phyloP scores from a whole-genome alignment of 2,797 vertebrate species.

The Scyliorhinus canicula region DNA sequence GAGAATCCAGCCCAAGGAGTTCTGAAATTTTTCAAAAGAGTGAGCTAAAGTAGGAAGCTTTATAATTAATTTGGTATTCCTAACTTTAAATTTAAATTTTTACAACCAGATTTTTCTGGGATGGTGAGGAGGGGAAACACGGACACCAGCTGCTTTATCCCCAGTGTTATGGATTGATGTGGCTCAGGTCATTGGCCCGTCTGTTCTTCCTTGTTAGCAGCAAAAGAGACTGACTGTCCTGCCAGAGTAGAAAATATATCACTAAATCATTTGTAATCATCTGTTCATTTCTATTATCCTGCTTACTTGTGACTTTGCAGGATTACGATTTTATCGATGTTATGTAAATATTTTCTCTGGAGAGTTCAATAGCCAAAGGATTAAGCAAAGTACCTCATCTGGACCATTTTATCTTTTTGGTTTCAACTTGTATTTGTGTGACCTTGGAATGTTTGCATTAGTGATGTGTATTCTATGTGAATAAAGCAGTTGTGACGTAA shows the following conservation, averaged over 20 bases:
- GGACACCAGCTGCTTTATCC: not conserved
- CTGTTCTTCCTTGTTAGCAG: not conserved
- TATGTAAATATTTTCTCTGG: not conserved
- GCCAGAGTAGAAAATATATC: not conserved
- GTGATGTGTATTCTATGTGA: not conserved
- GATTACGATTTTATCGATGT: not conserved
- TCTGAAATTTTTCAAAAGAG: not conserved
- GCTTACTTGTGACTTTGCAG: not conserved
- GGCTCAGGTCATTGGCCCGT: not conserved
- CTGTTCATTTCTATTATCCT: not conserved
- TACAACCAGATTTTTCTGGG: not conserved
- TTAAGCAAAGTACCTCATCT: not conserved
- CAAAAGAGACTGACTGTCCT: not conserved
- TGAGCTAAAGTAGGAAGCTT: not conserved
- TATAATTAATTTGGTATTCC: not conserved
- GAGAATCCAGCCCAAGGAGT: too few species aligned
- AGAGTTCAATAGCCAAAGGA: not conserved
- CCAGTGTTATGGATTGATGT: not conserved
- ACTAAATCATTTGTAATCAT: constrained; percentile 16
- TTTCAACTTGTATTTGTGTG: not conserved
- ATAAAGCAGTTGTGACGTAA: not conserved
- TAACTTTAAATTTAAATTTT: not conserved
- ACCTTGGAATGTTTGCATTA: not conserved
- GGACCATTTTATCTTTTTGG: constrained; percentile 13
- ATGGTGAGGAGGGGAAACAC: not conserved